These are phyloP conservation scores for Anabacerthia variegaticeps DNA, from an alignment of 2,797 vertebrate species.

Conservation along the genomic window DNA sequence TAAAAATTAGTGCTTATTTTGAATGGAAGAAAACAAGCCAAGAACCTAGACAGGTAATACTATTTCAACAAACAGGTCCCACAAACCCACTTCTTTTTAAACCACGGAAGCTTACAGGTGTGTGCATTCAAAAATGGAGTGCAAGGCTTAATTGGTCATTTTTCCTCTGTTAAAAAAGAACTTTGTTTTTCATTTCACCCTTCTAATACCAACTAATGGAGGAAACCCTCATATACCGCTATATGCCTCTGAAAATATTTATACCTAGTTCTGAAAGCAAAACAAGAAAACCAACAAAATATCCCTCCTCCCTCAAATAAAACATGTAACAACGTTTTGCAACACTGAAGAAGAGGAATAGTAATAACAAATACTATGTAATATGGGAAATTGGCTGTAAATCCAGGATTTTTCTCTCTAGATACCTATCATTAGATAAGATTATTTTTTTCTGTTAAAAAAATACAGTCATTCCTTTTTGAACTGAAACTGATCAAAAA, in stretches of 20 bases:
- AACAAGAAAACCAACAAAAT: background rate
- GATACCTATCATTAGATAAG: background rate
- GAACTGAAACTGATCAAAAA: background rate
- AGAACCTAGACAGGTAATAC: background rate
- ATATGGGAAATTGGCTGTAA: background rate
- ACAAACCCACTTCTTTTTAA: background rate
- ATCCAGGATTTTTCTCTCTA: background rate
- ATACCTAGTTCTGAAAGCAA: background rate
- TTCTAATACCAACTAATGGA: background rate
- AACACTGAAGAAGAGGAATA: background rate
- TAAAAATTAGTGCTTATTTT: background rate
- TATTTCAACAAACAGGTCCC: background rate
- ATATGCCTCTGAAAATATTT: background rate
- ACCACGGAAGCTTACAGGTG: background rate
- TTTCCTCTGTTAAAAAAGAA: background rate
- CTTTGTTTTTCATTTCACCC: rapidly evolving
- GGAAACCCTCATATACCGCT: background rate
- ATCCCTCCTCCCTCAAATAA: background rate
- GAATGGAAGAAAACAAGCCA: background rate
- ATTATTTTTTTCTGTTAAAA: background rate
- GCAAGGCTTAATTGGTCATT: background rate
- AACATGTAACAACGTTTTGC: background rate
- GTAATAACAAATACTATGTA: background rate
- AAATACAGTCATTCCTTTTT: background rate
- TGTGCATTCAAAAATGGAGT: background rate